These are phyloP conservation scores for Rugalucina vietnamica DNA, from an alignment of 2,888 invertebrate species.

Conservation along the genomic window DNA sequence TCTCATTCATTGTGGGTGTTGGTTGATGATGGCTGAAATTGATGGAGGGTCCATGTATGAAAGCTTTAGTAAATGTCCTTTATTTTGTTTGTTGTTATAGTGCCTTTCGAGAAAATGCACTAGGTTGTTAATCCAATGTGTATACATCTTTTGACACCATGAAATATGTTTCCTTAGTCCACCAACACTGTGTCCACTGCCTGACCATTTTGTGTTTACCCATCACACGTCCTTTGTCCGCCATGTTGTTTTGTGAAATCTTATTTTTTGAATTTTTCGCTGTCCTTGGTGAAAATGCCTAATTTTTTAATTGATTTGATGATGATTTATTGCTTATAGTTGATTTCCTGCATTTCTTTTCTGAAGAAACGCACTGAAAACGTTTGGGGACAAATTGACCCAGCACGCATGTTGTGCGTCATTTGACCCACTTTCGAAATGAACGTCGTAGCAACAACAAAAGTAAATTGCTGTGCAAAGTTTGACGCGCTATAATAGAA, in stretches of 20 bases:
- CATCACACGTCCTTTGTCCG: constrained; percentile 17
- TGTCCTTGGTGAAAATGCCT: not conserved
- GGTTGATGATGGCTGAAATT: too few species aligned
- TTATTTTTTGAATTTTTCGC: not conserved
- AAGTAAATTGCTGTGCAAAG: not conserved
- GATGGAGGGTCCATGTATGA: too few species aligned
- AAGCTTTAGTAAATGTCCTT: too few species aligned
- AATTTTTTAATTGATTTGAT: too few species aligned
- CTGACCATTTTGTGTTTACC: not conserved
- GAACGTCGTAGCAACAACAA: constrained; percentile 14
- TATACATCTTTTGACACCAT: too few species aligned
- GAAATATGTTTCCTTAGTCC: too few species aligned
- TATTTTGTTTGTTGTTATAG: too few species aligned
- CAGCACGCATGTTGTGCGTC: constrained; percentile 52
- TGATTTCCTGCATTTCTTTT: not conserved
- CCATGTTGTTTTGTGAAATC: not conserved
- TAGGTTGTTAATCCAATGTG: too few species aligned
- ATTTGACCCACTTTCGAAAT: constrained; percentile 61
- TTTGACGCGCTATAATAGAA: not conserved
- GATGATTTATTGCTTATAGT: too few species aligned
- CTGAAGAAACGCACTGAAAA: not conserved
- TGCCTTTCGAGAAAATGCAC: too few species aligned
- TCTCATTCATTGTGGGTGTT: too few species aligned
- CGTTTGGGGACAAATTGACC: not conserved
- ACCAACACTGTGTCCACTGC: too few species aligned